These are phyloP conservation scores for Anguilla obscura DNA, from an alignment of 2,797 vertebrate species.

Conservation along the genomic window DNA sequence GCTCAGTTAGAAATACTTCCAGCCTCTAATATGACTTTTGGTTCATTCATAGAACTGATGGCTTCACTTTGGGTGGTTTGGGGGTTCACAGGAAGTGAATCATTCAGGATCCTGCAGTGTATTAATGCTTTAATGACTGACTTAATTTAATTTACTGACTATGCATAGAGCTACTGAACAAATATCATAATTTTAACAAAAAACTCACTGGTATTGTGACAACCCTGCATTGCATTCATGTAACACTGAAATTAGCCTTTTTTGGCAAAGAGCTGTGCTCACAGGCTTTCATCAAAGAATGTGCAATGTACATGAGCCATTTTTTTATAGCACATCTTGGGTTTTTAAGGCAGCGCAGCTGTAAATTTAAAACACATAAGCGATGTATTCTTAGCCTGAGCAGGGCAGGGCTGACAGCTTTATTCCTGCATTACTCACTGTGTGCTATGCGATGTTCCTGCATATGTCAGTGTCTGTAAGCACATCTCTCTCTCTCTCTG, in stretches of 20 bases:
- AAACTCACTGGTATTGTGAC: neutral
- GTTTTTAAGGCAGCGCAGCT: neutral
- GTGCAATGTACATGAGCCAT: neutral
- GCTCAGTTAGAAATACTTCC: neutral
- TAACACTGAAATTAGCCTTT: neutral
- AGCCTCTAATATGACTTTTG: neutral
- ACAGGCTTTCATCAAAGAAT: neutral
- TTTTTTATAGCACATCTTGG: neutral
- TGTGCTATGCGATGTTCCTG: neutral
- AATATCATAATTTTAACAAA: neutral
- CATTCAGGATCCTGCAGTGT: neutral
- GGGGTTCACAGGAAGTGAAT: neutral
- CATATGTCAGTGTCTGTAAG: neutral
- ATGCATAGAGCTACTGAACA: neutral
- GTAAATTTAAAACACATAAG: neutral
- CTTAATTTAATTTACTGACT: neutral
- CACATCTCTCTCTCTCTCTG: neutral
- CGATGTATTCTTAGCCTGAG: neutral
- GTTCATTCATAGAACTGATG: neutral
- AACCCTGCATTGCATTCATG: neutral
- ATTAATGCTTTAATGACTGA: neutral
- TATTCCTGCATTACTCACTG: neutral
- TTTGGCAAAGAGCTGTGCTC: neutral
- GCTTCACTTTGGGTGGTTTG: neutral
- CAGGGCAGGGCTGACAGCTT: neutral